phyloP scores from a whole-genome alignment of 2,797 vertebrate genomes.

The Chaunax sp. region DNA sequence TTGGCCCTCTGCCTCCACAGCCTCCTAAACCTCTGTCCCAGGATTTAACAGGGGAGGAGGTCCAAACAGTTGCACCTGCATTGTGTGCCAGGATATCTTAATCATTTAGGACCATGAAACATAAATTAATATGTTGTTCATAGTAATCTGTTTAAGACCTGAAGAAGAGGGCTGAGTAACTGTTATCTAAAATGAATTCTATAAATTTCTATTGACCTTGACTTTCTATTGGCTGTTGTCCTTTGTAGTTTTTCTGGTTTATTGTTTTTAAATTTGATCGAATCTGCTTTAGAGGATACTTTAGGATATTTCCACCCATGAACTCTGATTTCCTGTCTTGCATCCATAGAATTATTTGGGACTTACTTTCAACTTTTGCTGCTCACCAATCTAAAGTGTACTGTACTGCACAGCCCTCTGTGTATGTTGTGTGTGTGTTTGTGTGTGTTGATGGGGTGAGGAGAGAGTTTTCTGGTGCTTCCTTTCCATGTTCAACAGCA shows the following conservation, averaged over 20 bases:
- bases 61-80: background rate
- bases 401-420: conserved; percentile 15
- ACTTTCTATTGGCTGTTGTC: conserved; percentile 27
- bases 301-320: conserved; percentile 1
- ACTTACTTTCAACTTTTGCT: background rate
- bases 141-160: background rate
- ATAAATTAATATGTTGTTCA: background rate
- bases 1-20: no score
- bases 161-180: background rate
- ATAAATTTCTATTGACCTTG: conserved; percentile 29
- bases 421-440: conserved; percentile 24
- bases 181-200: conserved; percentile 8
- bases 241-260: conserved; percentile 23
- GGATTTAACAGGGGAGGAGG: no score
- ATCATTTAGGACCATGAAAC: background rate
- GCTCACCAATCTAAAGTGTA: conserved; percentile 16
- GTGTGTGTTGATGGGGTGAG: conserved; percentile 52
- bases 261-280: conserved; percentile 8
- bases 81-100: no score
- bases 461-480: conserved; percentile 71
- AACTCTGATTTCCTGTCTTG: background rate
- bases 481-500: conserved; percentile 78
- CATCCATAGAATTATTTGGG: background rate
- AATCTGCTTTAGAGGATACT: conserved; percentile 27
- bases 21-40: no score